These are phyloP conservation scores for Coecobrya sp. DNA, from an alignment of 2,888 invertebrate genomes.

Conservation along the genomic window DNA sequence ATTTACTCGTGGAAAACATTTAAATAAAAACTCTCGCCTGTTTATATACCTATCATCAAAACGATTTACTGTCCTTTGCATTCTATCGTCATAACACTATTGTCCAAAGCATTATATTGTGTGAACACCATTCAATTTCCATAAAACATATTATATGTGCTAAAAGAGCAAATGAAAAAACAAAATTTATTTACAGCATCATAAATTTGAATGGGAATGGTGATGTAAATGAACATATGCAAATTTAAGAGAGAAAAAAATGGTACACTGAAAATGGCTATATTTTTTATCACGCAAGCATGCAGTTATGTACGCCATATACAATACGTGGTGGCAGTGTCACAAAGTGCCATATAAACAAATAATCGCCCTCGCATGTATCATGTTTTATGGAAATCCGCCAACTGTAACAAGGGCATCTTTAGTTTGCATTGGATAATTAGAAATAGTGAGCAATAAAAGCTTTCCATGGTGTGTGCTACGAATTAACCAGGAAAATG, in stretches of 20 bases:
- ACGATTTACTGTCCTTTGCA: too few species aligned
- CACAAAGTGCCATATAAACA: not conserved
- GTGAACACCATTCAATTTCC: too few species aligned
- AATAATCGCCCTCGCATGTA: not conserved
- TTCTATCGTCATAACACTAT: too few species aligned
- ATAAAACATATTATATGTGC: too few species aligned
- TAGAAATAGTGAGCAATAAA: slow-evolving; percentile 18
- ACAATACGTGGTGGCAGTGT: not conserved
- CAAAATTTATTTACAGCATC: not conserved
- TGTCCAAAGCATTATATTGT: too few species aligned
- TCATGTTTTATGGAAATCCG: slow-evolving; percentile 9
- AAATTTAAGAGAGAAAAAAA: not conserved
- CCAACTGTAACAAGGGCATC: not conserved
- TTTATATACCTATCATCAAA: too few species aligned
- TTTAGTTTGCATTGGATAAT: slow-evolving; percentile 12
- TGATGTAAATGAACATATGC: not conserved
- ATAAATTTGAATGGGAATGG: not conserved
- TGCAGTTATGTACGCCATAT: too few species aligned
- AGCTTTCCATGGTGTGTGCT: not conserved
- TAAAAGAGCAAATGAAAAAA: not conserved
- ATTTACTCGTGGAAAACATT: too few species aligned
- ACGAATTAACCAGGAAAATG: slow-evolving; percentile 5
- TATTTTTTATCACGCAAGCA: not conserved
- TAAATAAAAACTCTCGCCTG: too few species aligned
- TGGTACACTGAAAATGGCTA: not conserved